phyloP scores from a whole-genome alignment of 53 echinoderm and acorn worm genomes.

The Mesocentrotus franciscanus region DNA sequence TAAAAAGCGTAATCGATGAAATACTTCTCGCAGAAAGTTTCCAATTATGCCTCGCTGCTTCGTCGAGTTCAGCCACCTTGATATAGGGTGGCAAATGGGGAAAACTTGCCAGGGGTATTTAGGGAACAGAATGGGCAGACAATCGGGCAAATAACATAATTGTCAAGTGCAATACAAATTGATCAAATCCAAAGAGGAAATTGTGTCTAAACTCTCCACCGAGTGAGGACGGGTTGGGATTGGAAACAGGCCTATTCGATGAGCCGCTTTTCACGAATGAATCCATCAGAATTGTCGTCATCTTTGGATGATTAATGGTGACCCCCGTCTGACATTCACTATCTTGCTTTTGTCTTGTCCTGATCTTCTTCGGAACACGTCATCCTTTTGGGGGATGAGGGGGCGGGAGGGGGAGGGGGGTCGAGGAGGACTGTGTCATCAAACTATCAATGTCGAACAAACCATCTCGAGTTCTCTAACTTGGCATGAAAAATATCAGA shows the following conservation, averaged over 20 bases:
- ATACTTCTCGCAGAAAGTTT: not conserved
- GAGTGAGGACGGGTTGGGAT: slow-evolving; percentile 18
- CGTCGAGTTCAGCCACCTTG: slow-evolving; percentile 50
- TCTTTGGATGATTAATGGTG: slow-evolving; percentile 28
- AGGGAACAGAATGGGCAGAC: slow-evolving; percentile 46
- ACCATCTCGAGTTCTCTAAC: not conserved
- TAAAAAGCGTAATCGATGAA: slow-evolving; percentile 50
- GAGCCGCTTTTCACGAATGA: not conserved
- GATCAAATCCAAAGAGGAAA: slow-evolving; percentile 52
- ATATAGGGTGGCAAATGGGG: slow-evolving; percentile 40
- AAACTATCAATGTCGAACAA: not conserved
- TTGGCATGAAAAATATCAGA: not conserved
- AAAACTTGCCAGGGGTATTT: slow-evolving; percentile 44
- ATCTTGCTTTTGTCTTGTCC: slow-evolving; percentile 53
- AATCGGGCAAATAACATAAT: slow-evolving; percentile 52
- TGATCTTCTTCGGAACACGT: slow-evolving; percentile 29
- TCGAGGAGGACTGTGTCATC: not conserved
- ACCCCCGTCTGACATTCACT: slow-evolving; percentile 30
- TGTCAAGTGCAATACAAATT: slow-evolving; percentile 64
- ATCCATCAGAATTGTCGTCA: slow-evolving; percentile 1
- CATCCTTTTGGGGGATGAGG: not conserved
- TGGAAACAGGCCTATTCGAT: slow-evolving; percentile 12
- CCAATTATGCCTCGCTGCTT: slow-evolving; percentile 30
- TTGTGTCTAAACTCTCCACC: slow-evolving; percentile 63
- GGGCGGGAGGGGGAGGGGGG: not conserved